Conservation (phyloP, 2,888 invertebrate species). For the Salticus scenicus region DNA sequence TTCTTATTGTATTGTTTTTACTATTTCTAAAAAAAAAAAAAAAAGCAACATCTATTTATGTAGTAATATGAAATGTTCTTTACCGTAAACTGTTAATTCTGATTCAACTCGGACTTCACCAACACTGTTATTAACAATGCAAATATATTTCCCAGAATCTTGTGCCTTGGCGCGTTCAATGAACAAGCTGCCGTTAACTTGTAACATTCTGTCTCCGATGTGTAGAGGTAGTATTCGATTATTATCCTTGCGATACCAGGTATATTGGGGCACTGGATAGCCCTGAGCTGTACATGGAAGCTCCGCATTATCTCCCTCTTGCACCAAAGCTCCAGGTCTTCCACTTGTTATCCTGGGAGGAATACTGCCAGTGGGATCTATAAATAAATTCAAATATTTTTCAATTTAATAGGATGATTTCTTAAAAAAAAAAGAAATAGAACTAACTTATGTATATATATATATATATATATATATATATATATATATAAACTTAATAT, state of each 20-base stretch:
- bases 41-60: too few relatives aligned
- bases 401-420: not conserved
- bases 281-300: slow-evolving; percentile 83
- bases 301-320: slow-evolving; percentile 78
- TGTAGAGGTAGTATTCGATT: slow-evolving; percentile 65
- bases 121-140: slow-evolving; percentile 75
- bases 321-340: slow-evolving; percentile 40
- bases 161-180: slow-evolving; percentile 72
- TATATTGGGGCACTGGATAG: slow-evolving; percentile 84
- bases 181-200: slow-evolving; percentile 75
- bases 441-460: too few relatives aligned
- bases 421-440: not conserved
- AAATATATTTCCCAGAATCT: slow-evolving; percentile 76
- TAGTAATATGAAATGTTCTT: too few relatives aligned
- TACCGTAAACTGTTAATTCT: slow-evolving; percentile 75
- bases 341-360: slow-evolving; percentile 71
- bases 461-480: not conserved
- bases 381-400: slow-evolving; percentile 7
- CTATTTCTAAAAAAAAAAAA: too few relatives aligned
- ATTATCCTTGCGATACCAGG: slow-evolving; percentile 77
- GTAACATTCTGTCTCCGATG: slow-evolving; percentile 73
- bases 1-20: too few relatives aligned
- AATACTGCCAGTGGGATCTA: slow-evolving; percentile 71
- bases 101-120: slow-evolving; percentile 74
- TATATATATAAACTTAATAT: too few relatives aligned